Evolutionary conservation across 2,113 vertebrate genomes (phyloP).

Genomic region (Oncorhynchus mykiss): DNA sequence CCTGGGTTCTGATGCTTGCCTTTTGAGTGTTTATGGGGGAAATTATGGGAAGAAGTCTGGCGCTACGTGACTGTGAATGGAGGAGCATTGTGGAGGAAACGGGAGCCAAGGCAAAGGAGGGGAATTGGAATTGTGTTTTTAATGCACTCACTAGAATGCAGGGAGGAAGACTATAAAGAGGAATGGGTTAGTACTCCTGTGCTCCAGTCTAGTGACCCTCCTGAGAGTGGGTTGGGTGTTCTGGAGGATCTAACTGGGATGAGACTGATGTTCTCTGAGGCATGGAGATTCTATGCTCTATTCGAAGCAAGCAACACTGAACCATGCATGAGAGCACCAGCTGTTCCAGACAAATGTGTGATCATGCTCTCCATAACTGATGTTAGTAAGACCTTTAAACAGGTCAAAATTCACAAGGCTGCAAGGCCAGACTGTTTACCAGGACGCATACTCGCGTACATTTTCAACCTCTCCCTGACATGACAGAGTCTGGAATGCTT

Average conservation of each 20-base stretch:
- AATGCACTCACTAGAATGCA: slow-evolving; percentile 1
- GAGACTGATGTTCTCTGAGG: no score
- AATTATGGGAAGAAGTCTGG: background rate
- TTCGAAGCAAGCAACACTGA: no score
- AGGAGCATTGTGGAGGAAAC: background rate
- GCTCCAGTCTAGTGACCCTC: background rate
- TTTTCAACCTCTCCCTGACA: no score
- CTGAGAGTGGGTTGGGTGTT: background rate
- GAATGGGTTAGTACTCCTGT: background rate
- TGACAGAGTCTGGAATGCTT: no score
- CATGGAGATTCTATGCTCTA: no score
- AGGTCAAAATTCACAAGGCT: no score
- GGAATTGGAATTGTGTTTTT: background rate
- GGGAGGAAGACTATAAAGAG: background rate
- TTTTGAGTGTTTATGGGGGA: background rate
- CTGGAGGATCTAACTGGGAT: background rate
- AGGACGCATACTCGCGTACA: no score
- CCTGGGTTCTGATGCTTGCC: background rate
- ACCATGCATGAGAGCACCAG: no score
- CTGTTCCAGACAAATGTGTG: no score
- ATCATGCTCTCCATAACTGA: no score
- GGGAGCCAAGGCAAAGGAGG: background rate
- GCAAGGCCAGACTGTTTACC: no score
- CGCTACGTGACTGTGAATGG: background rate
- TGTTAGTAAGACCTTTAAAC: no score